Evolutionary conservation across 2,888 invertebrate genomes (phyloP), one percentile per base, ranked within the genome.

Genomic region (Agrochola circellaris): DNA sequence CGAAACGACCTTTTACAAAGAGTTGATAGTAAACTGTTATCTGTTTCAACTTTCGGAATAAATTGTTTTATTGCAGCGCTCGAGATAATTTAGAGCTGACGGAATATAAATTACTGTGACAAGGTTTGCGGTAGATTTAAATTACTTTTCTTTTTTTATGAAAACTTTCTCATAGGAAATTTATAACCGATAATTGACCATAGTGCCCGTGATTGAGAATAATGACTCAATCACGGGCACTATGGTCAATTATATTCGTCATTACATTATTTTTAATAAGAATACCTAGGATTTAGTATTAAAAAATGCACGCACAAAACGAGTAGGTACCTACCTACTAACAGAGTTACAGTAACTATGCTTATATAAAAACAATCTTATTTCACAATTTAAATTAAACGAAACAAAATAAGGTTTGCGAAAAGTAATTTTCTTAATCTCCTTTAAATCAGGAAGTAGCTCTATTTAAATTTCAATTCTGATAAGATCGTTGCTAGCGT

Each of bases 1-100:
- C 78, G 66, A 72, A 87, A 70, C 66, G 76, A 84, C 77, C 79
- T 81, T 78, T 82, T 79, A 69, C 68, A 80, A 79, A 78, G 79
- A 82, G 79, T 77, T 83, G 68, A 86, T 82, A 88, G 77, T 84
- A 86, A 80, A 88, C 48, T 77, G 84, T 89, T 91, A 91, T 91
- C 89, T 81, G 80, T 83, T 85, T 65, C 72, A 88, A 88, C 84
- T 90, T 90, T 85, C 3, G 51, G 74, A 84, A 85, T 89, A 88
- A 89, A 89, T 89, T 89, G 84, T 88, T 90, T 88, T 88, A 88
- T 89, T 87, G 79, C 77, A 72, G 72, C 72, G 73, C 82, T 65
- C 20, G 62, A 73, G 64, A 67, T 81, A 64, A 84, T 84, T 71
- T 80, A 80, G 78, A 83, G 81, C 79, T n/a, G 64, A 81, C 81